Evolutionary conservation across 1,140 invertebrate species (phyloP).

Genomic region (Euwallacea fornicatus): DNA sequence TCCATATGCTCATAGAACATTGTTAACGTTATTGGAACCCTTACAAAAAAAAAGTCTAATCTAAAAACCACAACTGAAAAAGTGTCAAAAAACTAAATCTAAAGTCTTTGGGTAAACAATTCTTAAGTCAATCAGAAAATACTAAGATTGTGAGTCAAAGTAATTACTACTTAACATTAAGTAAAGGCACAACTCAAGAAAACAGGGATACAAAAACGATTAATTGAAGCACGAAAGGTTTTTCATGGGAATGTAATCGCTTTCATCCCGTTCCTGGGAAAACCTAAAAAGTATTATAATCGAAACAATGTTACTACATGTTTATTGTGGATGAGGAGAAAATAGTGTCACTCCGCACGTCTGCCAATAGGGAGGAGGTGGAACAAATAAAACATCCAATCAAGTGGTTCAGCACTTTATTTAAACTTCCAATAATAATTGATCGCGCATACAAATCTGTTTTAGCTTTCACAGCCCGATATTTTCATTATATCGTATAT

Average conservation of each 20-base stretch:
- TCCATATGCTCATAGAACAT: too few relatives aligned
- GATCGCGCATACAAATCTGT: neutral
- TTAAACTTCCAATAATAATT: slow-evolving; percentile 4
- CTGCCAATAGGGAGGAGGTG: slow-evolving; percentile 10
- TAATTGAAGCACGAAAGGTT: slow-evolving; percentile 51
- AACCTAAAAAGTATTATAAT: slow-evolving; percentile 46
- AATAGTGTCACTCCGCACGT: neutral
- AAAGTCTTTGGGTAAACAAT: too few relatives aligned
- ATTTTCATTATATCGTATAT: slow-evolving; percentile 2
- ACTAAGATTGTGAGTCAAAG: too few relatives aligned
- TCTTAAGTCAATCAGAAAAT: too few relatives aligned
- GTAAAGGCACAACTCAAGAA: neutral
- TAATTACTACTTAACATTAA: neutral
- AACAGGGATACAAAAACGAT: slow-evolving; percentile 2
- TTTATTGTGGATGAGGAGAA: neutral
- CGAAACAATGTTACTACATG: neutral
- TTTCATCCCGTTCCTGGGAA: slow-evolving; percentile 48
- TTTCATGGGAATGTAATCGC: slow-evolving; percentile 53
- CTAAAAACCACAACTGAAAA: too few relatives aligned
- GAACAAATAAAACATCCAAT: slow-evolving; percentile 6
- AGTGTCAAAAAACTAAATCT: too few relatives aligned
- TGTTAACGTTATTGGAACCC: too few relatives aligned
- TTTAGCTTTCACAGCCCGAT: slow-evolving; percentile 41
- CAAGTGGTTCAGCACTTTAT: neutral
- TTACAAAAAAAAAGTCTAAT: too few relatives aligned